phyloP scores from a whole-genome alignment of 2,888 invertebrate species.

The Hoplodrina blanda region DNA sequence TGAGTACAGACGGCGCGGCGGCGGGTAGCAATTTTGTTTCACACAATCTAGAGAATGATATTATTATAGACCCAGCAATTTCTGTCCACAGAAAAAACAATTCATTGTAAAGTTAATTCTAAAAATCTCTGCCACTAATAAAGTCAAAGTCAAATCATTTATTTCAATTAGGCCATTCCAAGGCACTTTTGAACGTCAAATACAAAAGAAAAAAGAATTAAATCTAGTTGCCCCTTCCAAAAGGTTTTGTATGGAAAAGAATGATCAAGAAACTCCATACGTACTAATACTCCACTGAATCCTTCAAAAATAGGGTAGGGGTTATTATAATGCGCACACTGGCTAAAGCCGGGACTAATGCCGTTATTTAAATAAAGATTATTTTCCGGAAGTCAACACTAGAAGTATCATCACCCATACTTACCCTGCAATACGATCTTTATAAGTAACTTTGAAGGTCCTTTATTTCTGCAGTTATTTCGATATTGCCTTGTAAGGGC shows the following conservation, averaged over 20 bases:
- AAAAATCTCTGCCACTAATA: not conserved
- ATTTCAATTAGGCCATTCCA: too few species aligned
- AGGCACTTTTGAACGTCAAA: too few species aligned
- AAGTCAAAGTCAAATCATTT: too few species aligned
- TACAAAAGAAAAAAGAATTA: too few species aligned
- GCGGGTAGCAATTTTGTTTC: too few species aligned
- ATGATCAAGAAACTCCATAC: too few species aligned
- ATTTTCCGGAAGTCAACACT: conserved; percentile 37
- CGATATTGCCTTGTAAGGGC: conserved; percentile 32
- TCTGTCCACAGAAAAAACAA: not conserved
- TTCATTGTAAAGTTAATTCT: not conserved
- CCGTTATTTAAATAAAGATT: conserved; percentile 23
- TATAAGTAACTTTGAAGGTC: conserved; percentile 36
- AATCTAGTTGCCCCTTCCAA: too few species aligned
- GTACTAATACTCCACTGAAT: not conserved
- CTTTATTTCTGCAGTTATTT: conserved; percentile 48
- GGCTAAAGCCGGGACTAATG: conserved; percentile 12
- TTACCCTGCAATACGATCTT: conserved; percentile 33
- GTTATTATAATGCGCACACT: not conserved
- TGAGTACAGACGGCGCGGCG: too few species aligned
- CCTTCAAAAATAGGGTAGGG: conserved; percentile 19
- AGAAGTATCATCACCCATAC: conserved; percentile 20
- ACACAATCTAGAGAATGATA: too few species aligned
- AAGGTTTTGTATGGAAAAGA: too few species aligned
- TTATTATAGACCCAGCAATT: not conserved